A percentile compares a stretch with the other conserved stretches of the same genome.
Evolutionary conservation across 2,797 vertebrate genomes (phyloP).

Genomic region (Phalanger gymnotis): DNA sequence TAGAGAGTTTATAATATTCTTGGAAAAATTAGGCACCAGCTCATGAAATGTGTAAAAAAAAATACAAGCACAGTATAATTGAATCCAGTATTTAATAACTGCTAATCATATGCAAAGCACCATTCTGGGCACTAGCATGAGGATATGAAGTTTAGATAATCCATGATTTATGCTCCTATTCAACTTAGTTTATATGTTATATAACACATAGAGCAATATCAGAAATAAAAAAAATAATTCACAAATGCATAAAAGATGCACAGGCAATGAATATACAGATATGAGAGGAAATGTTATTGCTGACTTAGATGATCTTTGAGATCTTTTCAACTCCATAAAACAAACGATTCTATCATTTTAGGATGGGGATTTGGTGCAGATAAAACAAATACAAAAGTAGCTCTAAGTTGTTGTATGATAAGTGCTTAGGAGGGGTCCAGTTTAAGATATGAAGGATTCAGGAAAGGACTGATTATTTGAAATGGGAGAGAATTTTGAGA

Average conservation of each 20-base stretch:
- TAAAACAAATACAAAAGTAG: not conserved
- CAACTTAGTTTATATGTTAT: not conserved
- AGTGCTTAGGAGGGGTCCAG: not conserved
- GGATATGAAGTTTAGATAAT: not conserved
- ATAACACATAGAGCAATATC: not conserved
- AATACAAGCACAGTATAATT: not conserved
- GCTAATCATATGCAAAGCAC: not conserved
- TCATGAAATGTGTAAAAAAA: not conserved
- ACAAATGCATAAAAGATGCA: not conserved
- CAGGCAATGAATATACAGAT: not conserved
- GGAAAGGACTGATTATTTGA: not conserved
- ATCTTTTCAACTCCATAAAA: not conserved
- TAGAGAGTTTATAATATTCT: not conserved
- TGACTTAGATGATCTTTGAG: not conserved
- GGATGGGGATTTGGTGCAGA: not conserved
- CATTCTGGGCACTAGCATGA: not conserved
- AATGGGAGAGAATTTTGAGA: not conserved
- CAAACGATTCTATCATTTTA: not conserved
- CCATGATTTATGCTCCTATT: not conserved
- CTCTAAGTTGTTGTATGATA: not conserved
- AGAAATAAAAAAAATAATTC: not conserved
- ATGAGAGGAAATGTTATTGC: not conserved
- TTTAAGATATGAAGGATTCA: not conserved
- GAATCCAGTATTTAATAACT: not conserved
- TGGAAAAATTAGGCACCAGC: not conserved